Conservation (phyloP, 2,113 vertebrate species). For the Indicator maculatus region DNA sequence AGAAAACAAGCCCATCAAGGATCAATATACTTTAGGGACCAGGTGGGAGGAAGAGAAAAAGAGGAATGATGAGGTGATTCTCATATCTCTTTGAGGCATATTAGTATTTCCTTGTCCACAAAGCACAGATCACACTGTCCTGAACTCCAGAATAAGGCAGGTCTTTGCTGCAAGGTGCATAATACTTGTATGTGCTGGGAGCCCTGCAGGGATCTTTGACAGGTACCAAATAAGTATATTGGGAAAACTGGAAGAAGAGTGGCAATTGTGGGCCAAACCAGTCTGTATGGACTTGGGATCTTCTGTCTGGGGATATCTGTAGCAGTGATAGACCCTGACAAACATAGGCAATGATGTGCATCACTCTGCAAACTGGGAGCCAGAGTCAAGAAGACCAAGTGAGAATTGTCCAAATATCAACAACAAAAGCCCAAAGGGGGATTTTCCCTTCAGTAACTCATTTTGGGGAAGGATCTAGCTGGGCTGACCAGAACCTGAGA, state of each 20-base stretch:
- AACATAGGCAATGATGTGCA: fast-evolving
- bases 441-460: not conserved
- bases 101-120: constrained; percentile 40
- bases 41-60: not conserved
- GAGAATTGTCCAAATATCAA: not conserved
- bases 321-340: not conserved
- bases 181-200: not conserved
- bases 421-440: not conserved
- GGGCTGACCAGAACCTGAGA: not conserved
- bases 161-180: not conserved
- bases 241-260: not conserved
- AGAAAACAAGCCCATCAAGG: not conserved
- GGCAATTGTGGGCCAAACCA: not conserved
- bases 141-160: not conserved
- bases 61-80: not conserved
- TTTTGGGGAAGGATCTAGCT: not conserved
- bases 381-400: not conserved
- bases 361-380: not conserved
- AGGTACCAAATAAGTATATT: not conserved
- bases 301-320: not conserved
- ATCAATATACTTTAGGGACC: constrained; percentile 29
- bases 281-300: not conserved
- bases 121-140: constrained; percentile 15
- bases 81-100: not conserved
- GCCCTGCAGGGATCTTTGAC: not conserved